These are phyloP conservation scores for Lampris incognitus DNA, from an alignment of 2,113 vertebrate genomes.

Conservation along the genomic window DNA sequence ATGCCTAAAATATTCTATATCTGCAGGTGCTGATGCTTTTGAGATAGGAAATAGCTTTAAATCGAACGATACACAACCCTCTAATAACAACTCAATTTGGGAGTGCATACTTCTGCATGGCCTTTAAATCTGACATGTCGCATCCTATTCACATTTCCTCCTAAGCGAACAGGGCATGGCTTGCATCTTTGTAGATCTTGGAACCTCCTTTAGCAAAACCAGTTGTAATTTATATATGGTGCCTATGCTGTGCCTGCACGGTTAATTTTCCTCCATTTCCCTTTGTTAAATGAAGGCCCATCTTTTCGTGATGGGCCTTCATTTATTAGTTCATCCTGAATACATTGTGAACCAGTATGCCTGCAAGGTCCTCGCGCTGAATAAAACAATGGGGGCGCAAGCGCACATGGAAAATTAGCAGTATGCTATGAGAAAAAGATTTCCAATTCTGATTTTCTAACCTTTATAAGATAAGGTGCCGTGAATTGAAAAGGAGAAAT, in stretches of 20 bases:
- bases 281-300: neutral
- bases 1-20: neutral
- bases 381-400: slow-evolving; percentile 44
- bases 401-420: slow-evolving; percentile 65
- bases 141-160: too few relatives aligned
- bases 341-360: slow-evolving; percentile 28
- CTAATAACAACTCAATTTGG: too few relatives aligned
- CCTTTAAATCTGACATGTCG: too few relatives aligned
- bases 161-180: neutral
- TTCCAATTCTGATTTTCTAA: slow-evolving; percentile 70
- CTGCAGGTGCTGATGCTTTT: neutral
- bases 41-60: neutral
- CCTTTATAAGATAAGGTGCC: slow-evolving; percentile 74
- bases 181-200: neutral
- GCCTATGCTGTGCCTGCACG: too few relatives aligned
- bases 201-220: neutral
- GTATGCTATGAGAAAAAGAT: slow-evolving; percentile 68
- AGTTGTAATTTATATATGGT: neutral
- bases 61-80: too few relatives aligned
- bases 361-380: slow-evolving; percentile 15
- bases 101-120: too few relatives aligned
- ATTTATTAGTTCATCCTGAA: slow-evolving; percentile 33
- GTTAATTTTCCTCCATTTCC: neutral
- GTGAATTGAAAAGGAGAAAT: slow-evolving; percentile 81
- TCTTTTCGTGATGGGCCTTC: slow-evolving; percentile 19